Base-by-base conservation (phyloP, 2,113 vertebrate species). In the Amia ocellicauda region DNA sequence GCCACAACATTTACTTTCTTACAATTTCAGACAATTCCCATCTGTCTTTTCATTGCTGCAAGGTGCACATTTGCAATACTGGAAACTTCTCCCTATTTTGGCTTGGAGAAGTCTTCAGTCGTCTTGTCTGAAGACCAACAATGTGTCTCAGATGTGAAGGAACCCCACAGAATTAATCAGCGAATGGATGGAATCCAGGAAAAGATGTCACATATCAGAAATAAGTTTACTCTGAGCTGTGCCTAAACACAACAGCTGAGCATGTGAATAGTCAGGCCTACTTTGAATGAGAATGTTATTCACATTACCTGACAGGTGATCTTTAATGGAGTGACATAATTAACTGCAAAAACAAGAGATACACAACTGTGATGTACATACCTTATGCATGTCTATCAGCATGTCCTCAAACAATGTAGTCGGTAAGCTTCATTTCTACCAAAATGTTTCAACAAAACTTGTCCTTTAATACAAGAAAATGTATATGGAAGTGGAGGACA, bases 11-110 rank as follows among this genome's bases (percentile, higher is more conserved):
- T 36, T 36, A 36, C 11, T 36, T 36, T 36, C 31, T 36, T 5
- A 11, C 31, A 36, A 11, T 36, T n/a, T 11, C 5, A 36, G 31
- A 36, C 31, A 36, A 36, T 36, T 36, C 31, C 31, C 11, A 11
- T 36, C 31, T 36, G 31, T 36, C 31, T 36, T 36, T 36, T 36
- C 5, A 11, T 11, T 36, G 31, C 31, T 7, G 31, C 5, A 36
- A 36, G 31, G 31, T 36, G 31, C 31, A 36, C 11, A 36, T 36
- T 36, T 36, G 31, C 11, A 36, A 11, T 36, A 11, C 1, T 36
- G 31, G 31, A 36, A 36, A 36, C 31, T 36, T 36, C 11, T 36
- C 31, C 11, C 5, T 5, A 36, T 79, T 82, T 77, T 80, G 82
- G 78, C 69, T 54, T 58, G 17, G 20, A 58, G 17, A 22, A 8